phyloP scores from a whole-genome alignment of 2,888 invertebrate genomes.

The Torymus aiolomorphi region DNA sequence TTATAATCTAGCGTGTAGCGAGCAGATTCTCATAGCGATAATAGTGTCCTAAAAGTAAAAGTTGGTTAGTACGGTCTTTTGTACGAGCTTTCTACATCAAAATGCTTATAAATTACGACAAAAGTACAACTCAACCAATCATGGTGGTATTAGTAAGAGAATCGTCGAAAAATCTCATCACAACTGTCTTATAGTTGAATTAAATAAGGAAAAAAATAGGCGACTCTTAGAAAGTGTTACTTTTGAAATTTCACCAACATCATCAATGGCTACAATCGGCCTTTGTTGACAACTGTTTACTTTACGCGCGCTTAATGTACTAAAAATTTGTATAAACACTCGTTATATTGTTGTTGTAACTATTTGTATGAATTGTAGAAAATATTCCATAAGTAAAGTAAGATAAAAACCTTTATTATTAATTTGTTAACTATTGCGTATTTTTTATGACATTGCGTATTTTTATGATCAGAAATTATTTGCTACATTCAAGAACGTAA shows the following conservation, averaged over 20 bases:
- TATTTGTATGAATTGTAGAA: conserved; percentile 42
- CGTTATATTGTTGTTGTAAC: conserved; percentile 25
- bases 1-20: conserved; percentile 33
- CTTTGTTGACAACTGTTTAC: conserved; percentile 11
- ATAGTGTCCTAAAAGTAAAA: conserved; percentile 24
- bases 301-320: conserved; percentile 19
- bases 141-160: conserved; percentile 47
- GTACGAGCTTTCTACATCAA: conserved; percentile 44
- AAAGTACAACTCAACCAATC: conserved; percentile 24
- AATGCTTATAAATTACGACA: conserved; percentile 30
- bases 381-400: conserved; percentile 32
- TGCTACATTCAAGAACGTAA: conserved; percentile 4
- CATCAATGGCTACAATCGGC: conserved; percentile 16
- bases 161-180: conserved; percentile 39
- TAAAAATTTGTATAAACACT: conserved; percentile 42
- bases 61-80: conserved; percentile 38
- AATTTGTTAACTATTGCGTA: conserved; percentile 20
- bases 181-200: conserved; percentile 15
- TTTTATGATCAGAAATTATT: conserved; percentile 7
- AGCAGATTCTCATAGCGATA: conserved; percentile 30
- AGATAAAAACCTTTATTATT: conserved; percentile 27
- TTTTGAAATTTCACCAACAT: conserved; percentile 16
- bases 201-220: not conserved
- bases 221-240: conserved; percentile 12
- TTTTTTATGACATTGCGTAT: not conserved